Evolutionary conservation across 2,113 vertebrate genomes (phyloP), one percentile per base, ranked within the genome.

Genomic region (Gymnogyps californianus): DNA sequence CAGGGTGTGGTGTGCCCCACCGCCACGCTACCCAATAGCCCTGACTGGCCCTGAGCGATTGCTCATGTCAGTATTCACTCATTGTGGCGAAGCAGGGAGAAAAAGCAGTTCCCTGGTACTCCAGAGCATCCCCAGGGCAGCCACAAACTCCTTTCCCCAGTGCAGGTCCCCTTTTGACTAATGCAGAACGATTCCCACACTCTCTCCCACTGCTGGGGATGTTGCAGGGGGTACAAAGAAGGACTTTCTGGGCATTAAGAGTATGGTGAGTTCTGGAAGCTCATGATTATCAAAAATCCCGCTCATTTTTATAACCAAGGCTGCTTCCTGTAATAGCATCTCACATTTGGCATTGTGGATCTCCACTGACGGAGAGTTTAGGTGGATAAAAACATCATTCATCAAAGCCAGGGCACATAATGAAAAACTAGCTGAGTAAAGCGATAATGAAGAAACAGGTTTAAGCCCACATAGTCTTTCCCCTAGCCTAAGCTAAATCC

Each of bases 21-120:
- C 2, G 0, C 13, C 46, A 61, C 0, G 6, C 9, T 54, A 22
- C 24, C 26, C 1, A 0, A 22, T 18, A 75, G 74, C 38, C 22
- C 36, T 62, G 46, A 36, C 34, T 32, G 40, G 57, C 38, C 13
- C 36, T 11, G 11, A 44, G 54, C 29, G 40, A 66, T 24, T 81
- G 13, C 21, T 75, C 32, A 28, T 2, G 6, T 21, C 62, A 55
- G 25, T 46, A 64, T 40, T 51, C 28, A 25, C 15, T 42, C 62
- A 55, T 22, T 62, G 34, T 10, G 18, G 19, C 2, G 10, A 86
- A 78, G 22, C 6, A 51, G 49, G 32, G 7, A 58, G 20, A 54
- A 16, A 87, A 69, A 22, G 20, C 44, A 82, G 17, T 29, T 59
- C 13, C 19, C 16, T 58, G 32, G 32, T 74, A 58, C 24, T 76